Base-by-base conservation (phyloP, 2,113 vertebrate genomes). In the Aphyosemion australe region DNA sequence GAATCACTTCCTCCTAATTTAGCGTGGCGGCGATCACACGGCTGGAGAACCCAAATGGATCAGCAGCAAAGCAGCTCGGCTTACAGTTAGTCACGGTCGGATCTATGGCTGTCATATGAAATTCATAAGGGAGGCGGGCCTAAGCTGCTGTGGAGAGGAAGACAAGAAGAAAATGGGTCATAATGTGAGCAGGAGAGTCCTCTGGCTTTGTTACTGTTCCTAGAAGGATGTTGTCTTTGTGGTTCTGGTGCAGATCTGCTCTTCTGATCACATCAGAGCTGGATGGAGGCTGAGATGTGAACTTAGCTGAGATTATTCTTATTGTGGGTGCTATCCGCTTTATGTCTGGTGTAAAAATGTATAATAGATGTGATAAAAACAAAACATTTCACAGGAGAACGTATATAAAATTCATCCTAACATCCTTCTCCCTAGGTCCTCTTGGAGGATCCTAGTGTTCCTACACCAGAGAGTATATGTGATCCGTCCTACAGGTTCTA, bases 91-190 rank as follows among this genome's bases (percentile, higher is more conserved):
- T 70, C 66, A 48, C 67, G 68, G 64, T 65, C 67, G n/a, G 69
- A 74, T 58, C 34, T 48, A 52, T 75, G 48, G 72, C 52, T 63
- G 14, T 72, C 65, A 79, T 84, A 21, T 72, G 65, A 71, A 82
- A 84, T 84, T 78, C 52, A 84, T 78, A 70, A 65, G 39, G 63
- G 53, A 78, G 71, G 78, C 72, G 47, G 72, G 51, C 62, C 61
- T 72, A 56, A 26, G 51, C 72, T 55, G 59, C 63, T 63, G 69
- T 49, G 19, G 42, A 54, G 74, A 58, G 15, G 55, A 67, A 65
- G 55, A 58, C 39, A n/a, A 69, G 37, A 19, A 51, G 69, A 88
- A 90, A 85, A 71, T 89, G 79, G 82, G 85, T 85, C 87, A 87
- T 65, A 62, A 61, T 69, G 43, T 76, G 42, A 71, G 78, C 67